A percentile compares a stretch with the other conserved stretches of the same genome.
phyloP scores from a whole-genome alignment of 2,888 invertebrate genomes.

The Lepidocyrtoides sp. region DNA sequence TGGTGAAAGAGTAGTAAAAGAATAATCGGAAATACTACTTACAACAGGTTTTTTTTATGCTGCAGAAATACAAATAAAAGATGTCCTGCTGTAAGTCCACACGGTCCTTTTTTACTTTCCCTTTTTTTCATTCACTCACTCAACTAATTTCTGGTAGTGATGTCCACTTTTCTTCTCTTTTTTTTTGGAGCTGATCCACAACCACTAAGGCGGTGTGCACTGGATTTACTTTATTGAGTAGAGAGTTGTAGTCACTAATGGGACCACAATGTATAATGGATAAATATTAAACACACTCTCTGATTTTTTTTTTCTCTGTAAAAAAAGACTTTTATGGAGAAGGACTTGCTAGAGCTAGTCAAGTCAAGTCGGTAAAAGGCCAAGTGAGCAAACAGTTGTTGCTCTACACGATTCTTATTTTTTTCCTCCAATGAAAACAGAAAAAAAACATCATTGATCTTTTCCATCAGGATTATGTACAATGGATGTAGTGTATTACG shows the following conservation, averaged over 20 bases:
- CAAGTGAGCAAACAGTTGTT: not conserved
- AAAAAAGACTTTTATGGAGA: not conserved
- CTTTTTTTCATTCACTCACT: not conserved
- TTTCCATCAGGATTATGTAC: not conserved
- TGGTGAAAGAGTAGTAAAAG: not conserved
- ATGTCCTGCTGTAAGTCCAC: not conserved
- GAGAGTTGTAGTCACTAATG: not conserved
- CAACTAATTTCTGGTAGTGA: not conserved
- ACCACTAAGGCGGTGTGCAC: not conserved
- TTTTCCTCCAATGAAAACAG: not conserved
- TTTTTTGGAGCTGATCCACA: too few relatives aligned
- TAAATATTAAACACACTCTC: slow-evolving; percentile 13
- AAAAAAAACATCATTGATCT: not conserved
- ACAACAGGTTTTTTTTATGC: slow-evolving; percentile 7
- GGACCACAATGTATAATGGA: slow-evolving; percentile 11
- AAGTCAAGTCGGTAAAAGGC: not conserved
- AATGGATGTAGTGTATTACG: too few relatives aligned
- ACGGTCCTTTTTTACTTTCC: not conserved
- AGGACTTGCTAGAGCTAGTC: not conserved
- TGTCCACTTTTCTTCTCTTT: not conserved
- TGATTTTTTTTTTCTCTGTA: not conserved
- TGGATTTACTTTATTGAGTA: slow-evolving; percentile 19
- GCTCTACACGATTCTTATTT: not conserved
- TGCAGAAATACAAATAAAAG: not conserved
- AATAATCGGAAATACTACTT: slow-evolving; percentile 1